Evolutionary conservation across 2,113 vertebrate genomes (phyloP).

Genomic region (Hippolais icterina): DNA sequence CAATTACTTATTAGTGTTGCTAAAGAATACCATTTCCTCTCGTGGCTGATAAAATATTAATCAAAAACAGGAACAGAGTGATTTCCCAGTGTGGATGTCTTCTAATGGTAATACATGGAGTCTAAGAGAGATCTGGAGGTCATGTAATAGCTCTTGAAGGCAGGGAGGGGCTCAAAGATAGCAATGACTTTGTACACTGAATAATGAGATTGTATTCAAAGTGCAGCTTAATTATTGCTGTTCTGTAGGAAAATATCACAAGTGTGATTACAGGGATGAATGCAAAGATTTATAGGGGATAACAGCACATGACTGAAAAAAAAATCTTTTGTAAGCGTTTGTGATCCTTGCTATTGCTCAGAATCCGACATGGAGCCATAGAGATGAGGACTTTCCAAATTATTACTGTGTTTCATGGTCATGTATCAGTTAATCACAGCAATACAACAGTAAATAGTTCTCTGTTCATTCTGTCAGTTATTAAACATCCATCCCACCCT

Average conservation of each 20-base stretch:
- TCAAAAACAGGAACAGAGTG: slow-evolving; percentile 91
- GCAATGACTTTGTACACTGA: slow-evolving; percentile 64
- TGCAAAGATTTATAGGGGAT: neutral
- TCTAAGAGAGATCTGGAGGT: slow-evolving; percentile 84
- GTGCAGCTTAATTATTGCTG: neutral
- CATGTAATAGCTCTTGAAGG: slow-evolving; percentile 82
- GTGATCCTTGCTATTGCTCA: neutral
- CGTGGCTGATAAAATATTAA: slow-evolving; percentile 93
- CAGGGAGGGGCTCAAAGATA: slow-evolving; percentile 76
- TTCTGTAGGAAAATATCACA: neutral
- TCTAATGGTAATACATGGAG: slow-evolving; percentile 85
- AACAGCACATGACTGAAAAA: neutral
- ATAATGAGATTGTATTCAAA: slow-evolving; percentile 61
- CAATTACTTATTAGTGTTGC: slow-evolving; percentile 90
- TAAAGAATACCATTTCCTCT: slow-evolving; percentile 94
- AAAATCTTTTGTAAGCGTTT: neutral
- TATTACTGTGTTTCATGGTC: neutral
- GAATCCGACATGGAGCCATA: rapidly evolving
- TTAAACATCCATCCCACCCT: neutral
- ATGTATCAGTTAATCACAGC: neutral
- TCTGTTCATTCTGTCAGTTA: neutral
- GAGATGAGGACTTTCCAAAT: neutral
- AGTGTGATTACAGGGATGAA: neutral
- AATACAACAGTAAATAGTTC: neutral
- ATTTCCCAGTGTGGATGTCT: slow-evolving; percentile 88